Evolutionary conservation across 2,113 vertebrate genomes (phyloP).

Genomic region (Rhagologus leucostigma): DNA sequence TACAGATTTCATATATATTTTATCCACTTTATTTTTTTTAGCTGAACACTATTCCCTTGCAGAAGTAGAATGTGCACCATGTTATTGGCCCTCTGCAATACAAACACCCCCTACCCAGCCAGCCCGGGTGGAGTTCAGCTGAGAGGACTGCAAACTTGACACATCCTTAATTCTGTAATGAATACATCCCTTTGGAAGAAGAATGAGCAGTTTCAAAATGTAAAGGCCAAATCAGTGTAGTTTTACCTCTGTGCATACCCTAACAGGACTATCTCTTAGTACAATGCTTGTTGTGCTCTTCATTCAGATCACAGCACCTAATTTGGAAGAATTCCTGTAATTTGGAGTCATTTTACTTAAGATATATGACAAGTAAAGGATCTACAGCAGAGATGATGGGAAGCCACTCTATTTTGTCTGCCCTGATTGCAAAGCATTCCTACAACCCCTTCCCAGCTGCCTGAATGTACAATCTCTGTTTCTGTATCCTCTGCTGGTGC

Average conservation of each 20-base stretch:
- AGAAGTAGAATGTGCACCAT: background rate
- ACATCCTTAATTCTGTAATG: background rate
- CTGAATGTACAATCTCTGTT: accelerated
- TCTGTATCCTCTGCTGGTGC: background rate
- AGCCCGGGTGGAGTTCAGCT: background rate
- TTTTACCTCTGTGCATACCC: background rate
- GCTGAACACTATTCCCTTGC: background rate
- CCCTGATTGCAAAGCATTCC: background rate
- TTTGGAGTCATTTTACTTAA: background rate
- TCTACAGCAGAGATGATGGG: background rate
- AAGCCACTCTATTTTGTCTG: background rate
- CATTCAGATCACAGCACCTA: background rate
- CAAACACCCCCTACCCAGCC: background rate
- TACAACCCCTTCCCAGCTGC: background rate
- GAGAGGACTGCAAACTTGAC: background rate
- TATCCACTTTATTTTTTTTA: background rate
- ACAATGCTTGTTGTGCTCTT: background rate
- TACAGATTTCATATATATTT: background rate
- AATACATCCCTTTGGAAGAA: background rate
- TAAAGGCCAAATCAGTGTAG: background rate
- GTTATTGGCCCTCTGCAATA: background rate
- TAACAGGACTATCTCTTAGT: background rate
- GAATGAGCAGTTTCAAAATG: background rate
- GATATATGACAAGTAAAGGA: background rate
- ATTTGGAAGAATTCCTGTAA: background rate